phyloP scores from a whole-genome alignment of 2,113 vertebrate genomes.

The Motacilla tschutschensis region DNA sequence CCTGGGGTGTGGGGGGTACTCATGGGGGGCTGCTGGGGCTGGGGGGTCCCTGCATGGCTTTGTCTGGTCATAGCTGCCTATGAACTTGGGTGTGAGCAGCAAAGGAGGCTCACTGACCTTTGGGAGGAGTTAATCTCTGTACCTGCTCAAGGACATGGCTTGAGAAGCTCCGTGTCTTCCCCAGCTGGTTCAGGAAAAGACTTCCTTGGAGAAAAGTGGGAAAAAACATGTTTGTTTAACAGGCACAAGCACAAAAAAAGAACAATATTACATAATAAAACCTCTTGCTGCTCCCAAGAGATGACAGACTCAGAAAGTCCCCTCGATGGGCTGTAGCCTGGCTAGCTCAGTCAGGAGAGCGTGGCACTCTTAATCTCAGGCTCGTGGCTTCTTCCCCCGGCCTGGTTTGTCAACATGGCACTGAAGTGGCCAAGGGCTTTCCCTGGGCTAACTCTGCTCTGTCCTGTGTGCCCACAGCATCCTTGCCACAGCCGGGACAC shows the following conservation, averaged over 20 bases:
- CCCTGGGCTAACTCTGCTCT: conserved; percentile 13
- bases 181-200: not conserved
- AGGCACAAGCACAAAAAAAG: not conserved
- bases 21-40: not conserved
- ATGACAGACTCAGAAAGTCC: not conserved
- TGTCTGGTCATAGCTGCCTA: rapidly evolving
- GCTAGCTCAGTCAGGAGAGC: not conserved
- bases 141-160: rapidly evolving
- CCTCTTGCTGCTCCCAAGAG: not conserved
- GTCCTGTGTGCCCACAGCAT: conserved; percentile 79
- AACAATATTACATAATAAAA: not conserved
- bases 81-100: not conserved
- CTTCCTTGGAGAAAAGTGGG: not conserved
- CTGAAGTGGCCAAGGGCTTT: not conserved
- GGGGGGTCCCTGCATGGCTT: not conserved
- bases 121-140: not conserved
- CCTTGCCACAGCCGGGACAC: conserved; percentile 91
- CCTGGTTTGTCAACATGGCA: rapidly evolving
- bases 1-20: rapidly evolving
- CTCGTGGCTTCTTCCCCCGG: not conserved
- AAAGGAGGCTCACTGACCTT: rapidly evolving
- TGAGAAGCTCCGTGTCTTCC: not conserved
- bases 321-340: not conserved
- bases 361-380: not conserved
- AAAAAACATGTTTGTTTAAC: not conserved